phyloP scores from a whole-genome alignment of 2,888 invertebrate species.

The Sesia bembeciformis region DNA sequence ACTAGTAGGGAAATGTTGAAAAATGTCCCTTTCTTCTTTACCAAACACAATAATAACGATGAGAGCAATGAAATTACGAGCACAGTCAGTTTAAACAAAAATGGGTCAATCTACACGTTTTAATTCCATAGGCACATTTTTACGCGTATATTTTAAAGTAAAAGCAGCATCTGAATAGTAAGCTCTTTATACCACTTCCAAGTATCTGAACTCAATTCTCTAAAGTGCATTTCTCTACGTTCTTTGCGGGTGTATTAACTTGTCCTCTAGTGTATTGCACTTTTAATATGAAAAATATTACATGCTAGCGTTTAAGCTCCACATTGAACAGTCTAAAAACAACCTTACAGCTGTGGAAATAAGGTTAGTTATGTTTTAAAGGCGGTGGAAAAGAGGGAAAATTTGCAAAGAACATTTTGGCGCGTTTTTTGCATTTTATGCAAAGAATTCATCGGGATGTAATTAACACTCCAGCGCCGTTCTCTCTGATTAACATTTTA shows the following conservation, averaged over 20 bases:
- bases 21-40: too few relatives aligned
- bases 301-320: background rate
- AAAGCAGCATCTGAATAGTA: background rate
- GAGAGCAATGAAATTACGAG: too few relatives aligned
- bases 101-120: too few relatives aligned
- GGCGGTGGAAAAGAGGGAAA: background rate
- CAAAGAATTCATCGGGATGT: conserved; percentile 9
- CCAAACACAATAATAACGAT: too few relatives aligned
- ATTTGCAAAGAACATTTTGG: conserved; percentile 1
- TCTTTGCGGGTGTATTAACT: background rate
- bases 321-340: background rate
- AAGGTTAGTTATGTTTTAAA: conserved; percentile 1
- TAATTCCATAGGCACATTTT: too few relatives aligned
- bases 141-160: background rate
- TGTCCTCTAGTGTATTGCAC: background rate
- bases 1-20: too few relatives aligned
- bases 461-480: conserved; percentile 14
- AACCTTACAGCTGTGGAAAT: background rate
- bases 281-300: background rate
- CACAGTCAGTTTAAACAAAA: too few relatives aligned
- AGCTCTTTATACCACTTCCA: background rate
- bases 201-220: background rate
- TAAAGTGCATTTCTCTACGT: background rate
- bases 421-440: conserved; percentile 7
- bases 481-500: background rate